A percentile compares a stretch with the other conserved stretches of the same genome.
Evolutionary conservation across 2,113 vertebrate species (phyloP).

Genomic region (Plecotus auritus): DNA sequence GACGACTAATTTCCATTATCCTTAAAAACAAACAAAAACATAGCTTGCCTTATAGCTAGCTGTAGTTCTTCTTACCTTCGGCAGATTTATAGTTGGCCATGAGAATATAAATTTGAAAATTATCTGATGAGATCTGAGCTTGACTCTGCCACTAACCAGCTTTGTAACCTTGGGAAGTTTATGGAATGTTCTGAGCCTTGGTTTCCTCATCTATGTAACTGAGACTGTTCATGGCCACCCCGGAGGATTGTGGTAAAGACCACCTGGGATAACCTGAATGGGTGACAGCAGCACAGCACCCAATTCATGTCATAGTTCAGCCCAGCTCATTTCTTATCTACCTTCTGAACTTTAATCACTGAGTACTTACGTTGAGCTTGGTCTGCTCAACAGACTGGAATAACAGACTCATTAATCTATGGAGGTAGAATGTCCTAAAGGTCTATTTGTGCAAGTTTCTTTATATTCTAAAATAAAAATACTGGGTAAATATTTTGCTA

Average conservation of each 20-base stretch:
- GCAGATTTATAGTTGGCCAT: not conserved
- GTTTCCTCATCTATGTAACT: not conserved
- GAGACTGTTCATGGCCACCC: not conserved
- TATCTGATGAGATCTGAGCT: not conserved
- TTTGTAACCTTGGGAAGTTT: not conserved
- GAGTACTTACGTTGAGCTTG: not conserved
- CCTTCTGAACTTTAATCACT: not conserved
- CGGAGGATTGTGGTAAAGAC: not conserved
- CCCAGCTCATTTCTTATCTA: not conserved
- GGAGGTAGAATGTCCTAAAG: not conserved
- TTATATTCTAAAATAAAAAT: not conserved
- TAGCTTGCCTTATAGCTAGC: not conserved
- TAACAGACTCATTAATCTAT: not conserved
- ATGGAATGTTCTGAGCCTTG: not conserved
- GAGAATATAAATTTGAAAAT: not conserved
- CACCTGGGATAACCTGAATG: not conserved
- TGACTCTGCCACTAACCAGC: not conserved
- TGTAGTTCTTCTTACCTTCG: not conserved
- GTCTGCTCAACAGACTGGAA: not conserved
- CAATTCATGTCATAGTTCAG: not conserved
- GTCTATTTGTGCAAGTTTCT: not conserved
- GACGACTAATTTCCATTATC: not conserved
- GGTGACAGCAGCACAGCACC: not conserved
- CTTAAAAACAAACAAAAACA: not conserved
- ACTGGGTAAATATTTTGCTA: not conserved